Evolutionary conservation across 2,113 vertebrate genomes (phyloP), one percentile per base, ranked within the genome.

Genomic region (Xiphophorus couchianus): DNA sequence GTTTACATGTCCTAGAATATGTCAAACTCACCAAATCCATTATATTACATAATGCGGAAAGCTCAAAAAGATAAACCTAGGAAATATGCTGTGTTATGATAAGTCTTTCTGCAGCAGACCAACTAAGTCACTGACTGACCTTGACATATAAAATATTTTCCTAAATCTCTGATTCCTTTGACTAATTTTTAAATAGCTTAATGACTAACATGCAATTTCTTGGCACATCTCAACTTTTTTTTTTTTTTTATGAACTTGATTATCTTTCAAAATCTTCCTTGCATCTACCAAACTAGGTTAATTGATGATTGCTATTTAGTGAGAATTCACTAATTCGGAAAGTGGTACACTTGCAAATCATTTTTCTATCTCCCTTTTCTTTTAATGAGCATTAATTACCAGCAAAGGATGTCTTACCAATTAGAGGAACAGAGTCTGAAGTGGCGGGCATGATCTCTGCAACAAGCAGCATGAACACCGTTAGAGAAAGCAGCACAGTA

Each of bases 401-500:
- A 62, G 48, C 37, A 1, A 29, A 31, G 27, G 9, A n/a, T 54
- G 30, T 58, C 94, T 87, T 93, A 96, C 96, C 96, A 83, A 97
- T 97, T 62, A 97, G 93, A 74, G 96, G 96, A 73, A 97, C 96
- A 0, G 96, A 97, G 93, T 97, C 96, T 54, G 96, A 97, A 35
- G 96, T 97, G 72, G 96, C 96, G 28, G 96, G 96, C 96, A 97
- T 97, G 85, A 97, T 97, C 89, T 97, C 96, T 62, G 96, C 96
- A 42, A 97, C 96, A 73, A 97, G 93, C 68, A 97, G 89, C 96
- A 97, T 97, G 90, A 97, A 97, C 58, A 97, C 96, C 0, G 96
- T 97, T 66, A 97, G 90, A n/a, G 96, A 97, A 88, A 97, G 93
- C 73, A 97, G 94, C 48, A 97, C 96, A 1, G 96, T 97, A 80